Base-by-base conservation (phyloP, 2,113 vertebrate species). In the Tonatia bakeri region DNA sequence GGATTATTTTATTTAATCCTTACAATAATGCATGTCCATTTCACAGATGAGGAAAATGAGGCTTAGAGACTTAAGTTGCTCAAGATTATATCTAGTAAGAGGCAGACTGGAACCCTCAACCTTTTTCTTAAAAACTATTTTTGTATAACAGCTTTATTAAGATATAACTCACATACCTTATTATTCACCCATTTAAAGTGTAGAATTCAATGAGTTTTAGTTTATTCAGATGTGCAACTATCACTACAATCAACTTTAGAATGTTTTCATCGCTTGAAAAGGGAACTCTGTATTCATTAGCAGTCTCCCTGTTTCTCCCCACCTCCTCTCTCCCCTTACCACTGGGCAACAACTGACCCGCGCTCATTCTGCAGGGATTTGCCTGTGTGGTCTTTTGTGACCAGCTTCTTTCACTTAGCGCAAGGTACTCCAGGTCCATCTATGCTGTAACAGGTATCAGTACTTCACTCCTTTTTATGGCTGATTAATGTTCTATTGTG, bases 1-100 rank as follows among this genome's bases (percentile, higher is more conserved):
- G 52, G 22, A 50, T 67, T 81, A 70, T 89, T 91, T 94, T 85
- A 94, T 93, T 96, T 94, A 56, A 92, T 45, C 40, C 38, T 92
- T 85, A 47, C 22, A 95, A 65, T 80, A 90, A 91, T 11, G 22
- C n/a, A 76, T 11, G 22, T 19, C 19, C 0, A 4, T 91, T 92
- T 92, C 50, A 82, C 75, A 61, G 50, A 56, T 50, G 40, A 85
- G 47, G 28, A 91, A 77, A 80, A 33, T 72, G 56, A 90, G 28
- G 22, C n/a, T 45, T 82, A 50, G n/a, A 26, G 47, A 84, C 45
- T 61, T 50, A 38, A 88, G 17, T 72, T 75, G 31, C 36, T 83
- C 5, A 40, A 12, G 31, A 40, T 83, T 61, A 73, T 1, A 64
- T 6, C 28, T 73, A 12, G 6, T 43, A 85, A 76, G n/a, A 84